These are phyloP conservation scores for Ascidia mentula DNA, from an alignment of 23 tunicate genomes.

Conservation along the genomic window DNA sequence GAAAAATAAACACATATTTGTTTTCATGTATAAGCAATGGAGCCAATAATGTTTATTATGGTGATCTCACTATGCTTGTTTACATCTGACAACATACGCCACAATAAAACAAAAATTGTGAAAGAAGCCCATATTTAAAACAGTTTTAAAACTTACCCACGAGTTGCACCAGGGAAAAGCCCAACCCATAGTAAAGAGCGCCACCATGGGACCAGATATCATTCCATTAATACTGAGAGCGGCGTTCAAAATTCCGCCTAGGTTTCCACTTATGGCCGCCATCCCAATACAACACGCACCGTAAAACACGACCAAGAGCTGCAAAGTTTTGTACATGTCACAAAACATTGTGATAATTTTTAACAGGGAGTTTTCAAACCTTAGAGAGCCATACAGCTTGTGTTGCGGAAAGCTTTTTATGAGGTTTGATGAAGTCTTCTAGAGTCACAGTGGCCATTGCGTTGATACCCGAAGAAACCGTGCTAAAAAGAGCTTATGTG, in stretches of 20 bases:
- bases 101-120: too few relatives aligned
- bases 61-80: too few relatives aligned
- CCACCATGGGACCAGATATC: constrained; percentile 78
- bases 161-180: constrained; percentile 79
- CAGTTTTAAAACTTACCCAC: constrained; percentile 50
- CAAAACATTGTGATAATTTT: too few relatives aligned
- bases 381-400: constrained; percentile 35
- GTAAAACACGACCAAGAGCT: constrained; percentile 42
- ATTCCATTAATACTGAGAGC: constrained; percentile 77
- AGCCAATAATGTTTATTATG: too few relatives aligned
- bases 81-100: too few relatives aligned
- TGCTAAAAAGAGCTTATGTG: constrained; percentile 8
- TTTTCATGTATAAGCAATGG: too few relatives aligned
- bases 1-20: too few relatives aligned
- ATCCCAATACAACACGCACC: constrained; percentile 73
- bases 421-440: constrained; percentile 67
- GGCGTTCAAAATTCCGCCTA: constrained; percentile 76
- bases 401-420: constrained; percentile 37
- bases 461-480: constrained; percentile 75
- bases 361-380: constrained; percentile 7
- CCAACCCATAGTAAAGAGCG: constrained; percentile 63
- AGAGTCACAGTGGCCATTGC: constrained; percentile 72
- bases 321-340: neutral
- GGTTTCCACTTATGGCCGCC: constrained; percentile 61
- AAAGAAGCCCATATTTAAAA: too few relatives aligned